Percentiles rank a stretch among this genome's conserved stretches.
Conservation (phyloP, 2,888 invertebrate genomes). For the Rapana venosa region DNA sequence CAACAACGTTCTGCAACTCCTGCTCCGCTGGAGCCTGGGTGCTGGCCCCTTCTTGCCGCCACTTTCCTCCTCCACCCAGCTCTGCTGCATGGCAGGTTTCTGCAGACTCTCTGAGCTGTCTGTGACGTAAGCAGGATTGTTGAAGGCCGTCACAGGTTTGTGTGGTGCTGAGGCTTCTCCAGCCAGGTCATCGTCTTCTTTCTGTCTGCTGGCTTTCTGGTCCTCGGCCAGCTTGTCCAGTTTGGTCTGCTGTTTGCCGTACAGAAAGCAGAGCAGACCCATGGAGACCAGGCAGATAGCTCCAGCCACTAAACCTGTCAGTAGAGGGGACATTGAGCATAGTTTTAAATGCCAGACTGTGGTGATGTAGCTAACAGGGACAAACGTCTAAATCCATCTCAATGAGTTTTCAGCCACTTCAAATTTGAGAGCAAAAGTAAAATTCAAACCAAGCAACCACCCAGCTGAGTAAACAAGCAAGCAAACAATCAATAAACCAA, state of each 20-base stretch:
- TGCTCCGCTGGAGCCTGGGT: not conserved
- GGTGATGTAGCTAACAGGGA: not conserved
- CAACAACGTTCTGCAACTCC: slow-evolving; percentile 10
- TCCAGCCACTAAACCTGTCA: slow-evolving; percentile 38
- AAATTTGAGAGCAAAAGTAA: too few species aligned
- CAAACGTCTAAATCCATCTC: too few species aligned
- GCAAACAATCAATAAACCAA: too few species aligned
- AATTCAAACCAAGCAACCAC: too few species aligned
- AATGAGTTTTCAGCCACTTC: too few species aligned
- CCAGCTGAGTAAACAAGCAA: too few species aligned
- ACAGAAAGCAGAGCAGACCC: slow-evolving; percentile 40
- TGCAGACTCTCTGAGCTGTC: not conserved
- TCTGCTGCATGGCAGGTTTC: not conserved
- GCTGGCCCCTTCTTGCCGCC: not conserved
- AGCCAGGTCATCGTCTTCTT: not conserved
- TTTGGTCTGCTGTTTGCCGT: slow-evolving; percentile 36
- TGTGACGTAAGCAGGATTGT: not conserved
- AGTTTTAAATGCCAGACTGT: not conserved
- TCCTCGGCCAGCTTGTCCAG: slow-evolving; percentile 19
- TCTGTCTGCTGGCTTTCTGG: not conserved
- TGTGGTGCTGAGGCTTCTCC: not conserved
- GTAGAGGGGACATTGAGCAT: not conserved
- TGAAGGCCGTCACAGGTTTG: slow-evolving; percentile 10
- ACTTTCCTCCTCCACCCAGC: not conserved
- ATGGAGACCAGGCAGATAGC: slow-evolving; percentile 38